Evolutionary conservation across 2,888 invertebrate species (phyloP).

Genomic region (Glaucopsyche alexis): DNA sequence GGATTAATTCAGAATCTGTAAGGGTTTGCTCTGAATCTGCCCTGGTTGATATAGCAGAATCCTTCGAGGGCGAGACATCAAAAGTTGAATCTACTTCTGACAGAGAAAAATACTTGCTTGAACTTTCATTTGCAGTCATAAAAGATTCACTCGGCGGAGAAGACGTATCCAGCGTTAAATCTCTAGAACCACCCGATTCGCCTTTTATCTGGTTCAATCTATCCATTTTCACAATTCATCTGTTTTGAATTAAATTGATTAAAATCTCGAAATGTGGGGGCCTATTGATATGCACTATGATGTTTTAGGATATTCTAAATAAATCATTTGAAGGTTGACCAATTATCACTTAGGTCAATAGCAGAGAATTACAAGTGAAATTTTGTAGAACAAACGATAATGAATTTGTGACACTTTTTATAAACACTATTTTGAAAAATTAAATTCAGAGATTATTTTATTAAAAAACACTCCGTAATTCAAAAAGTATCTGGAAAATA

Average conservation of each 20-base stretch:
- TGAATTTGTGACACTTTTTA: conserved; percentile 72
- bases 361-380: conserved; percentile 69
- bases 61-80: conserved; percentile 61
- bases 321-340: conserved; percentile 65
- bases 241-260: conserved; percentile 52
- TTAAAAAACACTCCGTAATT: conserved; percentile 43
- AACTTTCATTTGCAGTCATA: conserved; percentile 69
- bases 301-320: conserved; percentile 52
- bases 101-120: conserved; percentile 70
- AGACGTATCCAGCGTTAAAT: conserved; percentile 65
- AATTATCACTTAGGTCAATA: conserved; percentile 75
- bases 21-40: conserved; percentile 51
- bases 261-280: conserved; percentile 36
- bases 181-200: conserved; percentile 61
- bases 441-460: conserved; percentile 33
- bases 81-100: conserved; percentile 68
- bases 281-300: conserved; percentile 41
- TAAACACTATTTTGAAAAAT: conserved; percentile 47
- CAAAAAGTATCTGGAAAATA: conserved; percentile 38
- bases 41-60: conserved; percentile 49
- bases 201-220: conserved; percentile 69
- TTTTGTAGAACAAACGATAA: conserved; percentile 69
- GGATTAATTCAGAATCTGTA: conserved; percentile 54
- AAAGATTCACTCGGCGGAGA: conserved; percentile 64
- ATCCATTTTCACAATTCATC: conserved; percentile 77